phyloP scores from a whole-genome alignment of 2,888 invertebrate genomes.

The Pyrocoelia pectoralis region DNA sequence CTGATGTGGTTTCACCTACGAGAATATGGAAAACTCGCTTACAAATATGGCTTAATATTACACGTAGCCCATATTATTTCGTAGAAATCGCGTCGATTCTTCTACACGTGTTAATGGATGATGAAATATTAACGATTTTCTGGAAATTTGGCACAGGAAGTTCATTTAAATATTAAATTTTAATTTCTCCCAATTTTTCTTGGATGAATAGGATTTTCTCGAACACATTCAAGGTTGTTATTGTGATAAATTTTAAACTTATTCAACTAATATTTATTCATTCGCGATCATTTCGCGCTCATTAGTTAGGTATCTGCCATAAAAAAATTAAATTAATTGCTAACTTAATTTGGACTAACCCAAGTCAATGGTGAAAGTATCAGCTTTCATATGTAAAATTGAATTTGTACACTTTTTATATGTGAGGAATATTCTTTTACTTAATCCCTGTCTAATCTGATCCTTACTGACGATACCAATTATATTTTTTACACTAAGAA shows the following conservation, averaged over 20 bases:
- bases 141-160: background rate
- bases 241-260: background rate
- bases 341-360: background rate
- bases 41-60: background rate
- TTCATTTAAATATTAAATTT: background rate
- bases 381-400: background rate
- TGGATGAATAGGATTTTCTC: background rate
- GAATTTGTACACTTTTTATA: too few relatives aligned
- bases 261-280: too few relatives aligned
- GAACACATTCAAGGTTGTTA: too few relatives aligned
- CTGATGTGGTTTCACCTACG: slow-evolving; percentile 13
- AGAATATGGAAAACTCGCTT: background rate
- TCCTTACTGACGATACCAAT: too few relatives aligned
- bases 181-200: background rate
- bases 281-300: too few relatives aligned
- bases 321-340: background rate
- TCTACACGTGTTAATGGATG: background rate
- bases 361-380: background rate
- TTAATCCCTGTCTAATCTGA: too few relatives aligned
- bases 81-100: background rate
- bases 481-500: too few relatives aligned
- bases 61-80: slow-evolving; percentile 3
- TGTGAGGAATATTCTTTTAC: too few relatives aligned
- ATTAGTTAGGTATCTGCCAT: background rate
- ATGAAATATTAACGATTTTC: slow-evolving; percentile 7